A percentile compares a stretch with the other conserved stretches of the same genome.
These are phyloP conservation scores for Agrochola macilenta DNA, from an alignment of 2,888 invertebrate species.

Conservation along the genomic window DNA sequence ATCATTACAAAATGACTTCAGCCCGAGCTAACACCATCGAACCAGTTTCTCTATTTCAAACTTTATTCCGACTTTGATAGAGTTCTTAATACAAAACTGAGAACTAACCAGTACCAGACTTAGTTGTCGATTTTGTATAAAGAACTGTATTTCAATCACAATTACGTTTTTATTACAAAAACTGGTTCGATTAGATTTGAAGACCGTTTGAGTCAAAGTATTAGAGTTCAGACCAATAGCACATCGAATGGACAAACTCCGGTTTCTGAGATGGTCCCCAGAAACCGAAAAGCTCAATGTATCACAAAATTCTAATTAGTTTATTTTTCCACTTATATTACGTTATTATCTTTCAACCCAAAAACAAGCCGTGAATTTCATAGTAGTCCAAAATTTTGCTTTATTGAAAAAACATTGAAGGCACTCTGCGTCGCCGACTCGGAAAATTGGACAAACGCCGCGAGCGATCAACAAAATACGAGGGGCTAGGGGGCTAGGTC, in stretches of 20 bases:
- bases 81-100: not conserved
- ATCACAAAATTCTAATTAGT: not conserved
- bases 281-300: too few relatives aligned
- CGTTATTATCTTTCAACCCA: not conserved
- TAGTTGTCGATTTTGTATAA: not conserved
- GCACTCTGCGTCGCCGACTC: constrained; percentile 23
- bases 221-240: not conserved
- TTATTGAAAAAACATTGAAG: constrained; percentile 42
- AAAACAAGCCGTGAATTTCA: not conserved
- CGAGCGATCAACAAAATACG: constrained; percentile 30
- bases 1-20: not conserved
- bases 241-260: not conserved
- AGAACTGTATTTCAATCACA: not conserved
- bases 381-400: constrained; percentile 7
- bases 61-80: not conserved
- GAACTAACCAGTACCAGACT: not conserved
- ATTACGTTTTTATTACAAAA: not conserved
- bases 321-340: not conserved
- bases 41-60: not conserved
- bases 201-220: not conserved
- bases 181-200: not conserved
- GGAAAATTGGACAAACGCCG: constrained; percentile 47
- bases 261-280: not conserved
- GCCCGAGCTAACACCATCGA: not conserved
- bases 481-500: not conserved